Percentiles rank a stretch among this genome's conserved stretches.
Evolutionary conservation across 1,140 invertebrate species (phyloP).

Genomic region (Plectrocnemia conspersa): DNA sequence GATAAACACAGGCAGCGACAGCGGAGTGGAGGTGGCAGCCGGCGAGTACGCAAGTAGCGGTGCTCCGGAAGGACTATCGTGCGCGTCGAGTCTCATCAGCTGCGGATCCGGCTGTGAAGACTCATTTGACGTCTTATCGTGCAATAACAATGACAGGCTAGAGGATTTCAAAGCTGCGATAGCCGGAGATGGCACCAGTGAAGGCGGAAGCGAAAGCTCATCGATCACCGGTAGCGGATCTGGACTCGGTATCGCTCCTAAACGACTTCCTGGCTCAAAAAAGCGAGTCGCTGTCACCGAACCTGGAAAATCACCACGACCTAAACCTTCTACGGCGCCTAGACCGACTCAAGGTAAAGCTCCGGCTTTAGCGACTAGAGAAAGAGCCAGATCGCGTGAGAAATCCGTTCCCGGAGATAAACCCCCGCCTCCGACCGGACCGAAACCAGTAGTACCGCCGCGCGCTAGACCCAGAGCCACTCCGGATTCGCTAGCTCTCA

Average conservation of each 20-base stretch:
- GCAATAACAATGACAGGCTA: conserved; percentile 46
- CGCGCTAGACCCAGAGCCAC: conserved; percentile 51
- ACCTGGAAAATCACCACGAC: conserved; percentile 36
- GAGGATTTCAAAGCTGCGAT: conserved; percentile 41
- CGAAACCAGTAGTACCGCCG: conserved; percentile 51
- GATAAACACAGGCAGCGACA: conserved; percentile 66
- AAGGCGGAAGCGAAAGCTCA: conserved; percentile 71
- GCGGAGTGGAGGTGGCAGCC: conserved; percentile 68
- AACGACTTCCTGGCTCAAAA: conserved; percentile 35
- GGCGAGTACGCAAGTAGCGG: conserved; percentile 61
- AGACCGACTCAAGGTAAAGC: conserved; percentile 51
- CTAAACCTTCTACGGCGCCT: conserved; percentile 49
- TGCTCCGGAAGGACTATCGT: conserved; percentile 57
- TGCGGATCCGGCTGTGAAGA: conserved; percentile 65
- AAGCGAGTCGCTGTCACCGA: conserved; percentile 44
- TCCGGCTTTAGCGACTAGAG: conserved; percentile 47
- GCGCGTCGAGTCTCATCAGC: conserved; percentile 70
- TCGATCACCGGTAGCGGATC: conserved; percentile 53
- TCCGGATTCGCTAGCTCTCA: conserved; percentile 38
- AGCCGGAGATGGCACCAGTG: conserved; percentile 57
- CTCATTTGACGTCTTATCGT: conserved; percentile 52
- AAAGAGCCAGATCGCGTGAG: conserved; percentile 54
- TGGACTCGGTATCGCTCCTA: conserved; percentile 39
- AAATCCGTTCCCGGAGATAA: conserved; percentile 46
- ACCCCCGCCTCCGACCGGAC: conserved; percentile 47